Evolutionary conservation across 1,140 invertebrate genomes (phyloP).

Genomic region (Drosophila lacteicornis): DNA sequence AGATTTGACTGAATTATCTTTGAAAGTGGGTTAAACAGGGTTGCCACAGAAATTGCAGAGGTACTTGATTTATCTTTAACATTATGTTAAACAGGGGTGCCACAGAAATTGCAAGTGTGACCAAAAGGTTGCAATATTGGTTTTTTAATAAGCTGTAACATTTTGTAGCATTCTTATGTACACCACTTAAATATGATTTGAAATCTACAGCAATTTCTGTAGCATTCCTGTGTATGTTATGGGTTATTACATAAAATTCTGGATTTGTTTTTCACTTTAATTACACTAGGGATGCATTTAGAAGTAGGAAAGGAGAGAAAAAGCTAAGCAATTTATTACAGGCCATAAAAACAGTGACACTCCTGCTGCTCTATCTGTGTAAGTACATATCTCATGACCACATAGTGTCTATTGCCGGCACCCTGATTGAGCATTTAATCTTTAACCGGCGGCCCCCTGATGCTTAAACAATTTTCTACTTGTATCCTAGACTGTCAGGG

Average conservation of each 20-base stretch:
- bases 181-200: no score
- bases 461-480: slow-evolving; percentile 52
- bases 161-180: no score
- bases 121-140: no score
- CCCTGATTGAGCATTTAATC: slow-evolving; percentile 77
- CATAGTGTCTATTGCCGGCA: slow-evolving; percentile 66
- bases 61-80: no score
- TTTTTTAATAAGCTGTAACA: not conserved
- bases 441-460: slow-evolving; percentile 70
- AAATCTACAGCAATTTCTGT: not conserved
- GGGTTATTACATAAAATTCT: not conserved
- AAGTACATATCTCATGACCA: slow-evolving; percentile 56
- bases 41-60: no score
- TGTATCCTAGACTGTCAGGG: slow-evolving; percentile 41
- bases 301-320: not conserved
- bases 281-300: slow-evolving; percentile 8
- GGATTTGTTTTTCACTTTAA: slow-evolving; percentile 4
- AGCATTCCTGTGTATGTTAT: not conserved
- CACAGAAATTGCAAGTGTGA: no score
- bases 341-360: slow-evolving; percentile 37
- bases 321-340: slow-evolving; percentile 55
- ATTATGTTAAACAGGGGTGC: no score
- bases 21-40: no score
- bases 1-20: not conserved
- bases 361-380: slow-evolving; percentile 3